Evolutionary conservation across 2,797 vertebrate species (phyloP).

Genomic region (Danio tinwini): DNA sequence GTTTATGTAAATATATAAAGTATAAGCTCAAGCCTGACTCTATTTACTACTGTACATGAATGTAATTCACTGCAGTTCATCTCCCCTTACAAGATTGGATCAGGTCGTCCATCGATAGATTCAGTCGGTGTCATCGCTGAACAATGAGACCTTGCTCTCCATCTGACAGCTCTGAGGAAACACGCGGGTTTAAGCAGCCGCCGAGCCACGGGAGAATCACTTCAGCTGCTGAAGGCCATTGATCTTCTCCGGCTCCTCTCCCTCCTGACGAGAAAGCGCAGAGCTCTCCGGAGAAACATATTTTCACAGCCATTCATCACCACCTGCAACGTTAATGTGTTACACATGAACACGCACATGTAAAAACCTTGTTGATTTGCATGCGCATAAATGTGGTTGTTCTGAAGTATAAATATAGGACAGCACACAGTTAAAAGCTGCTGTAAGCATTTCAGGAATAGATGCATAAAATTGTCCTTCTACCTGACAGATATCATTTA

Average conservation of each 20-base stretch:
- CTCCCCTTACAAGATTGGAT: conserved; percentile 28
- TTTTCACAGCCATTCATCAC: conserved; percentile 50
- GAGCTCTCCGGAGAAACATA: conserved; percentile 27
- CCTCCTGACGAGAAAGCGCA: conserved; percentile 1
- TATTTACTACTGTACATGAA: not conserved
- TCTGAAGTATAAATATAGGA: not conserved
- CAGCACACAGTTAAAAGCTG: not conserved
- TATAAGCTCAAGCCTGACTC: conserved; percentile 2
- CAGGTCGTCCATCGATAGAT: conserved; percentile 29
- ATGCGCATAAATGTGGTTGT: not conserved
- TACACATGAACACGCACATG: not conserved
- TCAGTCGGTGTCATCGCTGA: conserved; percentile 30
- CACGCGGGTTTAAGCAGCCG: conserved; percentile 28
- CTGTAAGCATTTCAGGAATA: conserved; percentile 11
- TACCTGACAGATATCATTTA: conserved; percentile 2
- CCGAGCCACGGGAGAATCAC: conserved; percentile 34
- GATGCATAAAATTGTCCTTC: not conserved
- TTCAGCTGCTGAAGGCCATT: conserved; percentile 49
- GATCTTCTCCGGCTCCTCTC: conserved; percentile 44
- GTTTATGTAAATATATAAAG: not conserved
- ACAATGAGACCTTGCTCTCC: conserved; percentile 33
- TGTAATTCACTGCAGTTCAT: not conserved
- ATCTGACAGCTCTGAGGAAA: conserved; percentile 36
- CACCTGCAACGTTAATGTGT: conserved; percentile 27
- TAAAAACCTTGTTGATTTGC: not conserved